Evolutionary conservation across 2,797 vertebrate genomes (phyloP), one percentile per base, ranked within the genome.

Genomic region (Urosaurus nigricauda): DNA sequence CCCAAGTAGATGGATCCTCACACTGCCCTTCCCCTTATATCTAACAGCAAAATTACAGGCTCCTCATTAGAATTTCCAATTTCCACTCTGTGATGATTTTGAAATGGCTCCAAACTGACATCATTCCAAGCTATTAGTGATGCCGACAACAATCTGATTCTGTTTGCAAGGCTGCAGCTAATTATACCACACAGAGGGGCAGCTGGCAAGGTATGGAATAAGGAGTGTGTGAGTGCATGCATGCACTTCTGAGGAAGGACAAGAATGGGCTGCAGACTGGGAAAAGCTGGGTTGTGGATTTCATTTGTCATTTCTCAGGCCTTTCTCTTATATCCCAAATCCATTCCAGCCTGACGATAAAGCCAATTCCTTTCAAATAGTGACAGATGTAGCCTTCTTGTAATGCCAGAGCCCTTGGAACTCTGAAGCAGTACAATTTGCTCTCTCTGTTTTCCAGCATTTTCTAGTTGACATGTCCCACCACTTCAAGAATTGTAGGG

Each of bases 41-140:
- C 65, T 71, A 73, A 47, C 71, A 89, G 43, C 56, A 82, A 32
- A 43, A 81, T 40, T 86, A 71, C 70, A 89, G 56, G 53, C 78
- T 75, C 37, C n/a, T 89, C n/a, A 53, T 86, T 81, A 89, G 56
- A 29, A 68, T 86, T n/a, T 35, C 79, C 78, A 58, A 24, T 40
- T 58, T 73, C 37, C 79, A 58, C 43, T 74, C 65, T 9, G 32
- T 12, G 32, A 77, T 86, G 70, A 82, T 86, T 86, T 56, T 24
- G 24, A 82, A 86, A 86, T 77, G 70, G 58, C 47, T 89, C 17
- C 84, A 89, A 89, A 89, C 37, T 75, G 88, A 89, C 60, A 81
- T 71, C 65, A 82, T 89, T 89, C 58, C 79, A 82, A 73, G 79
- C 88, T 82, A 86, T 89, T 86, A 82, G 58, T 68, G 79, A 82